Base-by-base conservation (phyloP, 2,797 vertebrate genomes). In the Choloepus didactylus region DNA sequence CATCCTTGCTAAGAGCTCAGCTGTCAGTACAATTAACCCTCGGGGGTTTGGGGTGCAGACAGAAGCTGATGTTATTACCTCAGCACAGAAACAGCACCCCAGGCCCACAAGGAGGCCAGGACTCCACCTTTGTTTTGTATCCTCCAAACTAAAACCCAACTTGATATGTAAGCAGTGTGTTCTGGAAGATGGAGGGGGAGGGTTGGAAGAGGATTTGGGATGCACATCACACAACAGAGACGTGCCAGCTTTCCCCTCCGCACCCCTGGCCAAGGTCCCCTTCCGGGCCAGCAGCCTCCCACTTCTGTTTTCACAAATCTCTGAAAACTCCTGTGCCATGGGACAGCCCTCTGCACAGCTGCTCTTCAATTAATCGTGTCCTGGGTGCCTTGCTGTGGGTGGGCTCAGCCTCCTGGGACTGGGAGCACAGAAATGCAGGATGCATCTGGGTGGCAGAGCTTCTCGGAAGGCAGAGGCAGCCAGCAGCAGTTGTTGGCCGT, bases 151-250 rank as follows among this genome's bases (percentile, higher is more conserved):
- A 44, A 27, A 70, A 0, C 25, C 7, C 10, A 14, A 7, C 38
- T 46, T 3, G 6, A 2, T 9, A 35, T 5, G 23, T 29, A 27
- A 27, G 9, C 9, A 31, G 1, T 38, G 3, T 49, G 23, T 41
- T 29, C 5, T 19, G 6, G n/a, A 67, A 67, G 66, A 19, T 6
- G 35, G 9, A 2, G 54, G 27, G 15, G 1, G 6, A 0, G 6
- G 12, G 3, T 3, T 6, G 3, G 44, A 8, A 10, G 1, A 19
- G 49, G 5, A 5, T 41, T 35, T 29, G 38, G 10, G 18, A 2
- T 27, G 19, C 2, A 0, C 0, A 10, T 15, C 0, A 0, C 19
- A 2, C 7, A 0, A 1, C 2, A 21, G 46, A 56, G 56, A 56
- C 19, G 18, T 21, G 56, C 6, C 4, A 18, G 56, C 19, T 16